These are phyloP conservation scores for Phrynocephalus versicolor DNA, from an alignment of 2,113 vertebrate genomes.

Conservation along the genomic window DNA sequence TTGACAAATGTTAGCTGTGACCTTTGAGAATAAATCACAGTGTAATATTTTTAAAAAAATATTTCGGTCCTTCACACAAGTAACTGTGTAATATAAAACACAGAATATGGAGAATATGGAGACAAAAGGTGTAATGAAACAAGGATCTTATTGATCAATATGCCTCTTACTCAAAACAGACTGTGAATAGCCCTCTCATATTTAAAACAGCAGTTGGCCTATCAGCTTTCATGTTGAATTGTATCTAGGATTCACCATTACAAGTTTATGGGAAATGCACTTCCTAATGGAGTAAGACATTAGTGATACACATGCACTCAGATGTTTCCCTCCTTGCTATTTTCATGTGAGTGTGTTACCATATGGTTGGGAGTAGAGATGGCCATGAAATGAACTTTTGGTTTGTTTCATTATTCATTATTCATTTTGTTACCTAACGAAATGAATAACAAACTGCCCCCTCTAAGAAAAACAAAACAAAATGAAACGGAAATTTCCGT, in stretches of 20 bases:
- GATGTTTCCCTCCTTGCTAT: neutral
- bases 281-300: neutral
- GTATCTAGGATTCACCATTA: neutral
- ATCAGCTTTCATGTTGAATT: neutral
- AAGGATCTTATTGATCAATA: neutral
- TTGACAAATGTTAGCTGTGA: constrained; percentile 26
- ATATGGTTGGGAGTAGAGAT: too few species aligned
- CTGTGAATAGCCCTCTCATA: neutral
- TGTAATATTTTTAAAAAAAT: neutral
- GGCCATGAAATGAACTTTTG: too few species aligned
- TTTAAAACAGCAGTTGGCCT: neutral
- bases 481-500: too few species aligned
- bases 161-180: neutral
- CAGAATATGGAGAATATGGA: neutral
- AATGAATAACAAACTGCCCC: too few species aligned
- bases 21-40: constrained; percentile 24
- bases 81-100: neutral
- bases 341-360: neutral
- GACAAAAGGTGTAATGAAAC: neutral
- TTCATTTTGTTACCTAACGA: too few species aligned
- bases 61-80: neutral
- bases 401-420: too few species aligned
- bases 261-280: neutral
- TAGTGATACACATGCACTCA: neutral
- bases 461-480: too few species aligned